Evolutionary conservation across 2,888 invertebrate genomes (phyloP), one percentile per base, ranked within the genome.

Genomic region (Phragmatobia fuliginosa): DNA sequence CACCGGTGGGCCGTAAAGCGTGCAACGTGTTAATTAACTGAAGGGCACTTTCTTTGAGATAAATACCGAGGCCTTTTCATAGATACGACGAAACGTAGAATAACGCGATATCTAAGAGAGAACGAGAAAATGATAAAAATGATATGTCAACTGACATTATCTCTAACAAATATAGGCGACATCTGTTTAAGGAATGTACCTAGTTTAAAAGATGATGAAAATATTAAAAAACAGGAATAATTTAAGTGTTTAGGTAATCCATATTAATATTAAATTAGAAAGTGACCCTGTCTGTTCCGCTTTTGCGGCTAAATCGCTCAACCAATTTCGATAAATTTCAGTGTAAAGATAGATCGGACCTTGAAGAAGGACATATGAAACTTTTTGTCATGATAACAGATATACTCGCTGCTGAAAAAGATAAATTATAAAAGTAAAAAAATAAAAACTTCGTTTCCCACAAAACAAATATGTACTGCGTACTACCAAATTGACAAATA

Each of bases 1-100:
- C n/a, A n/a, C n/a, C n/a, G n/a, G n/a, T n/a, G n/a, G n/a, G n/a
- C n/a, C n/a, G n/a, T n/a, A n/a, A n/a, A n/a, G n/a, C n/a, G n/a
- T n/a, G n/a, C n/a, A n/a, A n/a, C n/a, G n/a, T n/a, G n/a, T n/a
- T n/a, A 82, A 83, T 79, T 80, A 82, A 70, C 65, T 62, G 60
- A 73, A 75, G 79, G 82, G 74, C 77, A 71, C 67, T 75, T 82
- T 76, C 80, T 80, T 83, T 78, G 71, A 73, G 81, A 82, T 83
- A 78, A 78, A 70, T 36, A 62, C 62, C 64, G 38, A 62, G 67
- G 38, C 62, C 62, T 71, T 76, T 73, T 73, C 71, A 74, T 75
- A 74, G 33, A 38, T 64, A n/a, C 61, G 32, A 62, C 61, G 52
- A 52, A 68, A 75, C 45, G 33, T 56, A 45, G 68, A 77, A 75